Evolutionary conservation across 2,113 vertebrate genomes (phyloP), one percentile per base, ranked within the genome.

Genomic region (Euleptes europaea): DNA sequence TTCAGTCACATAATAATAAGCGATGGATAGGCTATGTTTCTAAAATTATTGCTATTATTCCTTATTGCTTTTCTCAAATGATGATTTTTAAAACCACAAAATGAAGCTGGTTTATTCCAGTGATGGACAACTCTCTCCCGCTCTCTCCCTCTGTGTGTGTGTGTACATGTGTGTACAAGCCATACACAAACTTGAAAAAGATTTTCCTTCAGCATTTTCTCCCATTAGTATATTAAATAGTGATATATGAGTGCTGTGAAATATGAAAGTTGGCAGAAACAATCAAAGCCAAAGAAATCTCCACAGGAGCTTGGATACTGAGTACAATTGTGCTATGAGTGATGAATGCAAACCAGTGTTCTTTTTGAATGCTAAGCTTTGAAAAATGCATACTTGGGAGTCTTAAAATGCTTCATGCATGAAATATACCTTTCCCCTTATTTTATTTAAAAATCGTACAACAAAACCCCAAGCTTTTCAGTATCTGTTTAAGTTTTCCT

Each of bases 271-370:
- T 90, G 90, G 89, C 86, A 91, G 78, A 88, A 92, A 77, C 57
- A 79, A 80, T 65, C 47, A 66, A 91, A 92, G 89, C 88, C 92
- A 93, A 92, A 90, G 75, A 75, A 73, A 80, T 83, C 82, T 93
- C 93, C 92, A 81, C 84, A 89, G 92, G 93, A 95, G 93, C 88
- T 82, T 90, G 78, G 88, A 92, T 92, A 84, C 73, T 74, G 74
- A 88, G 79, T 89, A 71, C 82, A 92, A 76, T 82, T 92, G 94
- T 92, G 84, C 49, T 93, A n/a, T 81, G 90, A 94, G 78, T 90
- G 80, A 92, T 95, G 92, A 95, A 94, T 95, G 88, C 88, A 92
- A 90, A 77, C n/a, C 81, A 93, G 84, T 77, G 88, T 88, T 92
- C 89, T 92, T 90, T 87, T 66, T 4, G n/a, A 92, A 69, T 78